Evolutionary conservation across 2,888 invertebrate species (phyloP).

Genomic region (Invenusta paracnida): DNA sequence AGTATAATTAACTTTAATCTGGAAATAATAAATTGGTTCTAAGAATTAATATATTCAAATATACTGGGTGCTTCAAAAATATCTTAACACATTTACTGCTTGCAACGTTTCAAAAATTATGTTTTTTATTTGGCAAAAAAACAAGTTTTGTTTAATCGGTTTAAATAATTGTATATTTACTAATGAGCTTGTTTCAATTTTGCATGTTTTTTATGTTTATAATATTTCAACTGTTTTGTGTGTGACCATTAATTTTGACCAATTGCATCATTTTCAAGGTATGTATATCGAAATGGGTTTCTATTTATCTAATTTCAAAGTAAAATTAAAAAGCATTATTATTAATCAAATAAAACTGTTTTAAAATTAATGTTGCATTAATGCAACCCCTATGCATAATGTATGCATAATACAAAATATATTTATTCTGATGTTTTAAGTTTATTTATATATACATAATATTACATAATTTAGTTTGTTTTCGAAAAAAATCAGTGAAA

Average conservation of each 20-base stretch:
- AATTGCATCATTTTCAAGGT: slow-evolving; percentile 23
- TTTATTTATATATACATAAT: background rate
- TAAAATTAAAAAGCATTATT: background rate
- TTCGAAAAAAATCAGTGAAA: no score
- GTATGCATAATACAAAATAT: background rate
- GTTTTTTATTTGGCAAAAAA: slow-evolving; percentile 14
- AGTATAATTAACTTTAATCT: no score
- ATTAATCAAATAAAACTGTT: background rate
- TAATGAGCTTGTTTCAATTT: background rate
- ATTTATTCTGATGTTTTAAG: background rate
- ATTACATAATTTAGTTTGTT: no score
- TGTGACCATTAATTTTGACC: slow-evolving; percentile 1
- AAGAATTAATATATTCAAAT: no score
- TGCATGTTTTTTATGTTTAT: background rate
- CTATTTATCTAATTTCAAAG: background rate
- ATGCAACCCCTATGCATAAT: background rate
- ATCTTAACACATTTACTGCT: background rate
- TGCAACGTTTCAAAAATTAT: slow-evolving; percentile 21
- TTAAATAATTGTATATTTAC: slow-evolving; percentile 10
- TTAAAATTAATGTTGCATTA: background rate
- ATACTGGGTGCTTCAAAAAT: no score
- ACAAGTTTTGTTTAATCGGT: slow-evolving; percentile 8
- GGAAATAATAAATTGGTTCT: no score
- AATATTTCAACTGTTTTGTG: background rate
- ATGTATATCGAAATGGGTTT: slow-evolving; percentile 9